Evolutionary conservation across 2,113 vertebrate species (phyloP).

Genomic region (Erythrolamprus reginae): DNA sequence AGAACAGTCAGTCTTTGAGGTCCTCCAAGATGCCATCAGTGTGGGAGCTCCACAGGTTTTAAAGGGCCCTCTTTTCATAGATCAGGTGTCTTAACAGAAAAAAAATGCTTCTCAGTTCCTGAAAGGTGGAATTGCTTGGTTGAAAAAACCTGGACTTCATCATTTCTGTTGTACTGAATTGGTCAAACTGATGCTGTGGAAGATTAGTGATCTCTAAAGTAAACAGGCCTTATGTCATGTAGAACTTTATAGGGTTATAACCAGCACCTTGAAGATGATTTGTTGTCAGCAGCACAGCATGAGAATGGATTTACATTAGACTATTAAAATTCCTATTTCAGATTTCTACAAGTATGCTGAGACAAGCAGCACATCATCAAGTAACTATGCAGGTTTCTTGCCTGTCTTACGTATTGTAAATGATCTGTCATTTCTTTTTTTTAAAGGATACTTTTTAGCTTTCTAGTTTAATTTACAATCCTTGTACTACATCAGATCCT

Average conservation of each 20-base stretch:
- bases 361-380: not conserved
- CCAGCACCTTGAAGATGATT: not conserved
- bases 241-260: not conserved
- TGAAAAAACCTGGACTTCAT: not conserved
- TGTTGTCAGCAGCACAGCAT: conserved; percentile 40
- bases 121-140: not conserved
- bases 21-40: not conserved
- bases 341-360: not conserved
- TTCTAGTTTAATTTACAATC: not conserved
- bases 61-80: not conserved
- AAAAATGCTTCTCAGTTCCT: not conserved
- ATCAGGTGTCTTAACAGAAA: not conserved
- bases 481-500: not conserved
- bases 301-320: conserved; percentile 32
- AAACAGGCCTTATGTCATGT: not conserved
- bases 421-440: not conserved
- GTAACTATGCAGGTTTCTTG: not conserved
- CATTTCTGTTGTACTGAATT: not conserved
- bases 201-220: not conserved
- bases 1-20: not conserved
- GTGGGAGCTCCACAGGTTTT: not conserved
- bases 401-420: not conserved
- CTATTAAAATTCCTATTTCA: not conserved
- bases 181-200: not conserved
- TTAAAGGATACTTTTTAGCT: not conserved